Evolutionary conservation across 2,797 vertebrate genomes (phyloP), one percentile per base, ranked within the genome.

Genomic region (Dipus sagitta): DNA sequence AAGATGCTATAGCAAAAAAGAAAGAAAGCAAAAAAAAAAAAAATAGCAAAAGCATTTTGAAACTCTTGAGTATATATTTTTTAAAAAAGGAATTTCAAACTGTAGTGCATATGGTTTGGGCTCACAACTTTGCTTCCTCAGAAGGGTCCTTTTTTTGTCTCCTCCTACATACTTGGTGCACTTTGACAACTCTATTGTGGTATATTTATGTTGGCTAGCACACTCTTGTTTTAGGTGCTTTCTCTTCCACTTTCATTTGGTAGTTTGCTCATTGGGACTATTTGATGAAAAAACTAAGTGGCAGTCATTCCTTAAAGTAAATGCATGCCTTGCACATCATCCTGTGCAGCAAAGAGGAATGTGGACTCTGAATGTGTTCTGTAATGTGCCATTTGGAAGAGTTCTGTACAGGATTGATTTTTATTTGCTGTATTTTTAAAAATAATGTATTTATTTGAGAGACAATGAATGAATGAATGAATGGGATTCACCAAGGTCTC

Each of bases 231-330:
- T 62, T 24, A 86, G n/a, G 26, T 1, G 30, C 32, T 78, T 91
- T 94, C 34, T 52, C 47, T 54, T 0, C 26, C 0, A 2, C 1
- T 68, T 92, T 64, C 89, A 11, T 26, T 90, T 71, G 47, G 13
- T 3, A 0, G 77, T 28, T 93, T 88, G 71, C 84, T 95, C 32
- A 71, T 30, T 92, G 47, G 26, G 74, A 60, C 38, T 87, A 84
- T 93, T 95, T 80, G 92, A 76, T 92, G 86, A 70, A 79, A 75
- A 58, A 90, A 92, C 88, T 80, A 82, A 87, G 90, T 42, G 30
- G 83, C 78, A 58, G 2, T 82, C 65, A 67, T 42, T 58, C 80
- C 87, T 75, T 18, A 58, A 64, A n/a, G 13, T 85, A 70, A 94
- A 90, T 47, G 81, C 28, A 54, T 3, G 0, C 54, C 77, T 76